Percentiles rank a stretch among this genome's conserved stretches.
Conservation (phyloP, 2,888 invertebrate species). For the Alsophila aescularia region DNA sequence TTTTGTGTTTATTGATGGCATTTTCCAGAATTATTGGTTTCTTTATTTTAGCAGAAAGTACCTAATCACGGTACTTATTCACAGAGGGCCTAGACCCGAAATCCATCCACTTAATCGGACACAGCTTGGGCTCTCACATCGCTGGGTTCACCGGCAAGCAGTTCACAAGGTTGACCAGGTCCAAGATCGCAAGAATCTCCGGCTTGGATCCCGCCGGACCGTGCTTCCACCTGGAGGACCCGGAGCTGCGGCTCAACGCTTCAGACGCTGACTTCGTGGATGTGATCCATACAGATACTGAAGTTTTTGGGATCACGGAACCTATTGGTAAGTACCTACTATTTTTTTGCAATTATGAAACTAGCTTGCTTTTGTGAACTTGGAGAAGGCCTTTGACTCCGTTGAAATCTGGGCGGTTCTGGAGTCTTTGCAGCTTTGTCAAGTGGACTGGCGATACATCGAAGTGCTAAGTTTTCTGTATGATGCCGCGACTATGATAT, state of each 20-base stretch:
- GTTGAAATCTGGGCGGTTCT: too few species aligned
- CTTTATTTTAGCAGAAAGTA: too few species aligned
- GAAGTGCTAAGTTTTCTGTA: too few species aligned
- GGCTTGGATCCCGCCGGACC: slow-evolving; percentile 77
- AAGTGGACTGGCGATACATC: too few species aligned
- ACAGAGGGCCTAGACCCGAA: slow-evolving; percentile 61
- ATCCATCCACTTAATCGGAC: slow-evolving; percentile 69
- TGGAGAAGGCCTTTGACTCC: too few species aligned
- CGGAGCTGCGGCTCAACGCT: slow-evolving; percentile 48
- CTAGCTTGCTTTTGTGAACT: too few species aligned
- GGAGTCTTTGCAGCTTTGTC: too few species aligned
- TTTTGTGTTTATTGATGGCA: too few species aligned
- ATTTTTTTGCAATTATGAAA: too few species aligned
- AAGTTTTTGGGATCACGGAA: slow-evolving; percentile 63
- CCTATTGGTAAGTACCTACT: slow-evolving; percentile 65
- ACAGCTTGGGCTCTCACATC: slow-evolving; percentile 76
- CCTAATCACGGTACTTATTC: too few species aligned
- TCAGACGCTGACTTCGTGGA: slow-evolving; percentile 68
- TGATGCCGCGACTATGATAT: too few species aligned
- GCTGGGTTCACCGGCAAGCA: slow-evolving; percentile 66
- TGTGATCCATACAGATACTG: slow-evolving; percentile 67
- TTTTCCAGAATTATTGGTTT: too few species aligned
- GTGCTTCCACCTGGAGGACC: slow-evolving; percentile 64
- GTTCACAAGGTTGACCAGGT: slow-evolving; percentile 56
- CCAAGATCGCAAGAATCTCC: slow-evolving; percentile 56